phyloP scores from a whole-genome alignment of 2,888 invertebrate species.

The Tridacna crocea region DNA sequence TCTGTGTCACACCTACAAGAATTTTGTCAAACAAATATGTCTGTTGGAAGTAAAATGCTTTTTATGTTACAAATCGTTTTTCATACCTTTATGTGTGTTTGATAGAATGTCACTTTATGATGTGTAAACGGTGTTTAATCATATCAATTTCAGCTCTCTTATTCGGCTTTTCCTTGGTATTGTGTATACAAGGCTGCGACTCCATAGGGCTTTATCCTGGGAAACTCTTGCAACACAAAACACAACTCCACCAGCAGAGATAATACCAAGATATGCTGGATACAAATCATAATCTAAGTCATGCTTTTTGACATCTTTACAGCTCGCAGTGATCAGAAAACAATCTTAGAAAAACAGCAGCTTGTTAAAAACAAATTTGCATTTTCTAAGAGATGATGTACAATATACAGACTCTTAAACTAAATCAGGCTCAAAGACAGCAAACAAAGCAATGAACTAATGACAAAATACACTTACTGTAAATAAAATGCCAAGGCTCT shows the following conservation, averaged over 20 bases:
- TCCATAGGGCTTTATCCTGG: neutral
- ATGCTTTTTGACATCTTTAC: too few species aligned
- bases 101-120: neutral
- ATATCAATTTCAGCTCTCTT: neutral
- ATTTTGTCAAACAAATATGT: neutral
- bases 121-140: neutral
- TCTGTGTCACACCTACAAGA: conserved; percentile 59
- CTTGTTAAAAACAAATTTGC: too few species aligned
- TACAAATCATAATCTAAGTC: too few species aligned
- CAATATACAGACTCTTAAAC: too few species aligned
- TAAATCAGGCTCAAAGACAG: too few species aligned
- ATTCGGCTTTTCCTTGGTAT: neutral
- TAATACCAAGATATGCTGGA: too few species aligned
- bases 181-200: neutral
- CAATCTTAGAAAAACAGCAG: too few species aligned
- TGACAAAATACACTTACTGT: conserved; percentile 56
- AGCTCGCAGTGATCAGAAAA: too few species aligned
- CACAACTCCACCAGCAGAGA: too few species aligned
- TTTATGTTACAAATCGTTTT: neutral
- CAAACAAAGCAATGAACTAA: too few species aligned
- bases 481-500: conserved; percentile 59
- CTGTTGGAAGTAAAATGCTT: neutral
- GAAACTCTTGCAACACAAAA: neutral
- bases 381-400: too few species aligned
- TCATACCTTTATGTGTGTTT: neutral